Conservation (phyloP, 2,888 invertebrate genomes). For the Trilocha varians region DNA sequence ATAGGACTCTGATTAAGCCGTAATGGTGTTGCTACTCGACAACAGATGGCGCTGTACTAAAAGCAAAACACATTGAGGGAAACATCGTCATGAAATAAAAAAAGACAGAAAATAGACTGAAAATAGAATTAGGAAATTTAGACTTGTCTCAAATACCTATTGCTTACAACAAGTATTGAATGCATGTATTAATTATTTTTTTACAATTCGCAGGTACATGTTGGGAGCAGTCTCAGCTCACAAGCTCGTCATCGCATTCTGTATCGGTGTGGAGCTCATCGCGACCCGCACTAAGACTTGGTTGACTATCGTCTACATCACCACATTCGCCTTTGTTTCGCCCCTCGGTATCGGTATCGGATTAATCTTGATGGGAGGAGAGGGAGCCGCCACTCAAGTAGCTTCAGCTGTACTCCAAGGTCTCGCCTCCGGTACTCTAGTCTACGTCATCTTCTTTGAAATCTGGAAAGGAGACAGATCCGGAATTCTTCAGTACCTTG, state of each 20-base stretch:
- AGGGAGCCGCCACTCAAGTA: slow-evolving; percentile 72
- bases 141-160: too few relatives aligned
- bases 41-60: too few relatives aligned
- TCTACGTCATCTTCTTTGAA: slow-evolving; percentile 98
- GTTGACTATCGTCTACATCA: slow-evolving; percentile 78
- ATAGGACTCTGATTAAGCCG: too few relatives aligned
- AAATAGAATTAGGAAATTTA: too few relatives aligned
- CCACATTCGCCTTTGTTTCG: slow-evolving; percentile 85
- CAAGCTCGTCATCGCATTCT: slow-evolving; percentile 90
- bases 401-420: slow-evolving; percentile 83
- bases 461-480: slow-evolving; percentile 76
- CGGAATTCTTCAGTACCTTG: slow-evolving; percentile 77
- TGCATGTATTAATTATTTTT: slow-evolving; percentile 4
- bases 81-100: too few relatives aligned
- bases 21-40: too few relatives aligned
- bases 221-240: slow-evolving; percentile 88
- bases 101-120: too few relatives aligned
- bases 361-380: slow-evolving; percentile 75
- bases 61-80: too few relatives aligned
- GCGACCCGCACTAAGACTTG: slow-evolving; percentile 77
- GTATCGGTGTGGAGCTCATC: slow-evolving; percentile 88
- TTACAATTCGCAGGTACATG: slow-evolving; percentile 76
- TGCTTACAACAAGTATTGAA: too few relatives aligned
- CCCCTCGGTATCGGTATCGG: slow-evolving; percentile 86
- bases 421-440: slow-evolving; percentile 90